Percentiles rank a stretch among this genome's conserved stretches.
Evolutionary conservation across 2,113 vertebrate species (phyloP).

Genomic region (Rhinogobius similis): DNA sequence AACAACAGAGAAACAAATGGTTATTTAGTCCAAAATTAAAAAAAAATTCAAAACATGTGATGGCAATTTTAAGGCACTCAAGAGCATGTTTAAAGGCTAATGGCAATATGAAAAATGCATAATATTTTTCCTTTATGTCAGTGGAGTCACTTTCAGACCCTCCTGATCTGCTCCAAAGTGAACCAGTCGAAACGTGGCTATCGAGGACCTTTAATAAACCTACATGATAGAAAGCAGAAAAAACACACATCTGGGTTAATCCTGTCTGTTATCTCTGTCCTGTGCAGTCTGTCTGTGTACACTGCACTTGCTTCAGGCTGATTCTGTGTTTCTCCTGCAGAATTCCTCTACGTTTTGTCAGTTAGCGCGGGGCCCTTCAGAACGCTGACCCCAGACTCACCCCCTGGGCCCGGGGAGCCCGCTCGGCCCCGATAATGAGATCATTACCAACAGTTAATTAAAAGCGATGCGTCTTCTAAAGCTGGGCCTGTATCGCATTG

Average conservation of each 20-base stretch:
- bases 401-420: constrained; percentile 53
- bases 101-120: no score
- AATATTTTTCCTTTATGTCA: no score
- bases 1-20: no score
- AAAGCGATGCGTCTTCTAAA: constrained; percentile 78
- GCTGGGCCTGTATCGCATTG: constrained; percentile 70
- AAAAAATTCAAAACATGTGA: no score
- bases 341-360: constrained; percentile 60
- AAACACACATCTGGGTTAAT: background rate
- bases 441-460: constrained; percentile 83
- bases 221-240: no score
- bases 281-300: background rate
- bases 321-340: constrained; percentile 38
- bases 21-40: no score
- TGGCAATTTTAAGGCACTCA: no score
- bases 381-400: constrained; percentile 74
- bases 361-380: constrained; percentile 55
- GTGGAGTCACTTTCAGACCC: no score
- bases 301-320: background rate
- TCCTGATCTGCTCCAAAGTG: no score
- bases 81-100: no score
- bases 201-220: no score
- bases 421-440: constrained; percentile 78
- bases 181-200: no score
- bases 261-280: background rate